A percentile compares a stretch with the other conserved stretches of the same genome.
phyloP scores from a whole-genome alignment of 2,888 invertebrate genomes.

The Alloscopus bannaensis region DNA sequence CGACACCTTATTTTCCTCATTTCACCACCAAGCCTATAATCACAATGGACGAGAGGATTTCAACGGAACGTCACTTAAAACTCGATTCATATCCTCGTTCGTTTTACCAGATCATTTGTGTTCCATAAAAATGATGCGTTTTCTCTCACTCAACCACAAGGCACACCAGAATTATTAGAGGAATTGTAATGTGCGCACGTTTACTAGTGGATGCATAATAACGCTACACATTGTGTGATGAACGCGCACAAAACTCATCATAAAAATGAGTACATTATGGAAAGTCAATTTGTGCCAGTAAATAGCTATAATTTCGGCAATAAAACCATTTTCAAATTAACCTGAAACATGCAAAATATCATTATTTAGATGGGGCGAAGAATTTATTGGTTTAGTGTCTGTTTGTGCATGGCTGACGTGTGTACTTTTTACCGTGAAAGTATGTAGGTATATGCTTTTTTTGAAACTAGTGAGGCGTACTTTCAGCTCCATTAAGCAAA shows the following conservation, averaged over 20 bases:
- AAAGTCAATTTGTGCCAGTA: constrained; percentile 62
- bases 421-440: constrained; percentile 50
- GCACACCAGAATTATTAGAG: not conserved
- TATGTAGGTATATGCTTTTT: constrained; percentile 38
- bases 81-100: constrained; percentile 49
- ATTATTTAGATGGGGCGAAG: constrained; percentile 55
- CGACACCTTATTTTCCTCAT: constrained; percentile 52
- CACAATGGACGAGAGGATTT: constrained; percentile 27
- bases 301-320: constrained; percentile 64
- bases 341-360: constrained; percentile 65
- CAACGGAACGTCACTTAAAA: constrained; percentile 44
- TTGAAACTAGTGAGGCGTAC: constrained; percentile 59
- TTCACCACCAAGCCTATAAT: constrained; percentile 47
- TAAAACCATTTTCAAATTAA: constrained; percentile 67
- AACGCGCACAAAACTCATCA: constrained; percentile 12
- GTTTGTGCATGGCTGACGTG: constrained; percentile 29
- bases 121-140: constrained; percentile 20
- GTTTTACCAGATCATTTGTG: constrained; percentile 31
- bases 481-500: constrained; percentile 49
- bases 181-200: constrained; percentile 5
- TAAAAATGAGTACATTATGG: constrained; percentile 54
- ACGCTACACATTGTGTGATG: not conserved
- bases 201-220: not conserved
- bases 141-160: constrained; percentile 17
- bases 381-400: constrained; percentile 56